phyloP scores from a whole-genome alignment of 2,113 vertebrate genomes.

The Callaeas wilsoni region DNA sequence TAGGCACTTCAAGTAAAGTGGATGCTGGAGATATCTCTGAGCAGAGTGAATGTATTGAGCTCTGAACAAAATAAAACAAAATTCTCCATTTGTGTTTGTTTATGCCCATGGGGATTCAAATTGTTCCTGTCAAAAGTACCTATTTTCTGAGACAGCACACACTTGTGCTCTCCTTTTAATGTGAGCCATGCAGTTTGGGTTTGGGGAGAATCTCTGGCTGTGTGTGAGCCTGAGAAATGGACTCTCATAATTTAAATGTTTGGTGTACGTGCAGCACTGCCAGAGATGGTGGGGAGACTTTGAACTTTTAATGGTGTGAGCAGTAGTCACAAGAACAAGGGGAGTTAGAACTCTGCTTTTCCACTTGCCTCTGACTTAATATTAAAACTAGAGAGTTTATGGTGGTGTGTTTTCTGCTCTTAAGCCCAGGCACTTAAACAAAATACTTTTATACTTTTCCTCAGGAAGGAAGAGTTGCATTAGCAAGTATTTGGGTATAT shows the following conservation, averaged over 20 bases:
- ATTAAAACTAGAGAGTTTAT: not conserved
- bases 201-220: not conserved
- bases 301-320: not conserved
- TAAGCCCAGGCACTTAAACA: not conserved
- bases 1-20: not conserved
- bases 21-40: not conserved
- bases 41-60: not conserved
- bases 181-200: not conserved
- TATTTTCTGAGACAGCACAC: slow-evolving; percentile 33
- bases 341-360: not conserved
- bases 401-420: not conserved
- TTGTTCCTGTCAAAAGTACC: slow-evolving; percentile 45
- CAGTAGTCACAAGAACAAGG: not conserved
- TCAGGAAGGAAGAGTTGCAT: not conserved
- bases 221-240: not conserved
- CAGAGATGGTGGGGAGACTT: not conserved
- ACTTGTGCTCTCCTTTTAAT: not conserved
- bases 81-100: slow-evolving; percentile 48
- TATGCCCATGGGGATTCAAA: slow-evolving; percentile 55
- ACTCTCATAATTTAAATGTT: not conserved
- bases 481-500: not conserved
- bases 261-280: not conserved
- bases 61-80: slow-evolving; percentile 44
- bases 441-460: not conserved
- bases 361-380: not conserved